Base-by-base conservation (phyloP, 2,797 vertebrate species). In the Numenius phaeopus region DNA sequence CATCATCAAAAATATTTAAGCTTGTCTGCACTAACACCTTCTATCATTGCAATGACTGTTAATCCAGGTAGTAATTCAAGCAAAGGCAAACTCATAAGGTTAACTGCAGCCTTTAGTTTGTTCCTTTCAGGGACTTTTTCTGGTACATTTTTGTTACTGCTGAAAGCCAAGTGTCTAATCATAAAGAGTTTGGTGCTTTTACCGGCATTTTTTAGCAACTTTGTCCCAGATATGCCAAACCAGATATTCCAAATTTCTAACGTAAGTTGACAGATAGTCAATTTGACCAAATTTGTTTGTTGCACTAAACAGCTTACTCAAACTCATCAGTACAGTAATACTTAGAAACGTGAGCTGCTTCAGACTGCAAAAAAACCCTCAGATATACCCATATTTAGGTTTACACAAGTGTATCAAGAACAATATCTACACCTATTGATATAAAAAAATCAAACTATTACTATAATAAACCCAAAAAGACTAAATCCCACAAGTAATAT, bases 271-370 rank as follows among this genome's bases (percentile, higher is more conserved):
- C 73, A 88, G 67, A 46, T 37, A 81, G 30, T 64, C 26, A 84
- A 55, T 87, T 67, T 46, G 65, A 83, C 88, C 87, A 62, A 76
- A 83, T 71, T 23, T 79, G 10, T 79, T 85, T 81, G 44, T 67
- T 71, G 65, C 29, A 27, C 65, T 91, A 50, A 85, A 80, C 27
- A 75, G 44, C 11, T 87, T 47, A 80, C 80, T 93, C 30, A 50
- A 80, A 62, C 23, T 52, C 54, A 64, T 37, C 54, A 71, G 59
- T 32, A 75, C 37, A 61, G 67, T 23, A 87, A 44, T 24, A 37
- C 5, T 59, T 13, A 13, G 6, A 9, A 59, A 34, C 0, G 0
- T 20, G 27, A 94, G 37, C 37, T 49, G 14, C 23, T 57, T 76
- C 55, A 80, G 44, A 55, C 13, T 32, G 10, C 7, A 58, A 64